Evolutionary conservation across 2,888 invertebrate species (phyloP), one percentile per base, ranked within the genome.

Genomic region (Heliconius charithonia): DNA sequence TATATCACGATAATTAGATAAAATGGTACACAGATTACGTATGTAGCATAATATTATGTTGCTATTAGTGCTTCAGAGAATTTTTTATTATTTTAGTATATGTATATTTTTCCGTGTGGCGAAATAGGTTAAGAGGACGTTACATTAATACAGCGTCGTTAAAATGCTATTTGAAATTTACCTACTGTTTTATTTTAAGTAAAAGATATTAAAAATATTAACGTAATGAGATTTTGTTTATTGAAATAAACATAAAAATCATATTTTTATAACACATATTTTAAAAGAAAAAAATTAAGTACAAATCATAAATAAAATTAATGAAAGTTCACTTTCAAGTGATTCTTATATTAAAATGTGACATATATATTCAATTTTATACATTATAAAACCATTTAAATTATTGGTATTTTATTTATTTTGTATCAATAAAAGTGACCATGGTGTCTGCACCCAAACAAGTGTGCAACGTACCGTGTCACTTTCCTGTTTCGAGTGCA

Each of bases 401-500:
- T 37, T 37, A 10, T 37, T 22, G 27, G 7, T 41, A 41, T 69
- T 69, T 41, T 41, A 45, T 74, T 67, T 73, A 73, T 37, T 27
- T 27, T 27, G 59, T 59, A 45, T 37, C 62, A 67, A 67, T 45
- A 73, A 67, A 67, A 76, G 16, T 65, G 69, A 69, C 76, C 76
- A 71, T 77, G 70, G 71, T 71, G 25, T 72, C 45, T 70, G 81
- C 76, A 78, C 80, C 80, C 79, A 75, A 73, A 76, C 75, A 76
- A 75, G 77, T 80, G 83, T 81, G 79, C 84, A 83, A 51, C 80
- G 85, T 83, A 80, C 83, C 86, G 85, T 83, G 81, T 81, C 84
- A 80, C 81, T 82, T 83, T 83, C 85, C 83, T 82, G 83, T 83
- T 78, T 82, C 83, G 84, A 84, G 84, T 81, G 72, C 83, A 82